Conservation (phyloP, 2,113 vertebrate genomes). For the Ginglymostoma cirratum region DNA sequence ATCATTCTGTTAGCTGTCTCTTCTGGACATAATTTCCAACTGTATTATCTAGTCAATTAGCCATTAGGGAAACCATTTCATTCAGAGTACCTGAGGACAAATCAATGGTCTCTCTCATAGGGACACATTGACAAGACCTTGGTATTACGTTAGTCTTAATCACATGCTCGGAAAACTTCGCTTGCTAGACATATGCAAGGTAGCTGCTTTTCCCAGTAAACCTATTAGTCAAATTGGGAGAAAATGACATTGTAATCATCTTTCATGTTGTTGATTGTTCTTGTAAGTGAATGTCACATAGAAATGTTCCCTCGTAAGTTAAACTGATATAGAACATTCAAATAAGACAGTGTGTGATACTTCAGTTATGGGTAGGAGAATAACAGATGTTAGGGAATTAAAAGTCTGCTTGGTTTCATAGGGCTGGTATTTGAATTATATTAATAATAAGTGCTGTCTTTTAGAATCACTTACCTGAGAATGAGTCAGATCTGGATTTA, state of each 20-base stretch:
- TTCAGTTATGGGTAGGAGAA: background rate
- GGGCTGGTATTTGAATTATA: no score
- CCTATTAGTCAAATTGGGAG: background rate
- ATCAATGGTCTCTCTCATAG: background rate
- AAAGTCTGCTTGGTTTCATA: background rate
- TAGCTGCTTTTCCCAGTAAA: background rate
- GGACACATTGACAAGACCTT: no score
- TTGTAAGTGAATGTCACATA: background rate
- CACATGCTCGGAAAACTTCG: background rate
- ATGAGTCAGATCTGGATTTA: background rate
- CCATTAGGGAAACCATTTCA: background rate
- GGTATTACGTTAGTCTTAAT: background rate
- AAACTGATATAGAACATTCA: background rate
- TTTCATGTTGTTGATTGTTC: background rate
- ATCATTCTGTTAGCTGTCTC: background rate
- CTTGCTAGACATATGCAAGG: background rate
- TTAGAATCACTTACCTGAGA: background rate
- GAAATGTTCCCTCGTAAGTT: background rate
- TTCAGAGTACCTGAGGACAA: background rate
- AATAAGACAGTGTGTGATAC: background rate
- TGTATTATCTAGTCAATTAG: background rate
- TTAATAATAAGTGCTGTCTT: background rate
- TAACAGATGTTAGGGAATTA: background rate
- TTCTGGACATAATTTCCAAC: background rate
- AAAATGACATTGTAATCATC: background rate